A percentile compares a stretch with the other conserved stretches of the same genome.
These are phyloP conservation scores for Pseudobourletiella spinata DNA, from an alignment of 1,140 invertebrate genomes.

Conservation along the genomic window DNA sequence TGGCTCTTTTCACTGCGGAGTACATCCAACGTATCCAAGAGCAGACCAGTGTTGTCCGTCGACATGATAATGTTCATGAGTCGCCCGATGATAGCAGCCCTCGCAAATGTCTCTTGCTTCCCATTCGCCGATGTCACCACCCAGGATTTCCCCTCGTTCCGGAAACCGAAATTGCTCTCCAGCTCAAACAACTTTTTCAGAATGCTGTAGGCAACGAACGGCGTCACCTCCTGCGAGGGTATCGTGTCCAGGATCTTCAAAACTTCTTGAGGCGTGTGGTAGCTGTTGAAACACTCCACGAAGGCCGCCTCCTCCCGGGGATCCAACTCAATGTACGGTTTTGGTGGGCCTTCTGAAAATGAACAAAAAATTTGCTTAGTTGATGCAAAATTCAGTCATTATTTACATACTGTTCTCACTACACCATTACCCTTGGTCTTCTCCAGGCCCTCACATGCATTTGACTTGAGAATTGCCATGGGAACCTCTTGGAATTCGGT, in stretches of 20 bases:
- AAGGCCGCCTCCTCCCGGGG: conserved; percentile 33
- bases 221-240: conserved; percentile 46
- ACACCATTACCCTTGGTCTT: not conserved
- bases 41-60: conserved; percentile 40
- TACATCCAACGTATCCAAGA: conserved; percentile 44
- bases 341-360: conserved; percentile 19
- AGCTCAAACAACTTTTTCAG: conserved; percentile 47
- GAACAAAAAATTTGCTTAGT: no score
- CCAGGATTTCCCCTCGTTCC: conserved; percentile 33
- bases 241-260: conserved; percentile 39
- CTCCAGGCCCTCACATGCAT: not conserved
- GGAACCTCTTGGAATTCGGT: conserved; percentile 58
- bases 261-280: conserved; percentile 34
- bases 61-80: conserved; percentile 44
- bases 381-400: not conserved
- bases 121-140: conserved; percentile 20
- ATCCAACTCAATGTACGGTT: conserved; percentile 22
- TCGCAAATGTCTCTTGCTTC: conserved; percentile 39
- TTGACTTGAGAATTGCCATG: conserved; percentile 51
- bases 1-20: conserved; percentile 40
- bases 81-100: conserved; percentile 42
- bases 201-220: conserved; percentile 45
- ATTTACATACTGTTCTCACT: not conserved
- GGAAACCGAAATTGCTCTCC: conserved; percentile 43
- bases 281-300: conserved; percentile 38